Evolutionary conservation across 2,797 vertebrate species (phyloP).

Genomic region (Myiotriccus ornatus): DNA sequence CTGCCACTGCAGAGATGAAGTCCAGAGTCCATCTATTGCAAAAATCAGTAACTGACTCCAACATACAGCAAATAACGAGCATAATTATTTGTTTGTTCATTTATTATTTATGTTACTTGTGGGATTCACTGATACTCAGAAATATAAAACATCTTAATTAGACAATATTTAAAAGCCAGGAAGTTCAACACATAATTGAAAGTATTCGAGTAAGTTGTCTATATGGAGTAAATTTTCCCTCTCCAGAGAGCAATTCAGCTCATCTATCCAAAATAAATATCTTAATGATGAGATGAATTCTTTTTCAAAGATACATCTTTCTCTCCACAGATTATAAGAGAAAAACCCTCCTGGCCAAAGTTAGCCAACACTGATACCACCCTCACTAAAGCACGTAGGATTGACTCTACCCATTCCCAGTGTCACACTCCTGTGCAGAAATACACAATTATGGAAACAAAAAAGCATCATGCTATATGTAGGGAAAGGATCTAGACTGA

Average conservation of each 20-base stretch:
- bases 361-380: background rate
- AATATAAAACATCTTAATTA: background rate
- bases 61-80: fast-evolving
- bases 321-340: background rate
- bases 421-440: background rate
- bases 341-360: background rate
- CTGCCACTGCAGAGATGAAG: background rate
- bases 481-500: background rate
- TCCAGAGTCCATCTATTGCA: background rate
- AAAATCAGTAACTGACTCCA: background rate
- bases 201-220: background rate
- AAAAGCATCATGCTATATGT: background rate
- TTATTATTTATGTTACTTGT: background rate
- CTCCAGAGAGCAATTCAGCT: background rate
- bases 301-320: background rate
- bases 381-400: background rate
- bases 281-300: background rate
- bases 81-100: background rate
- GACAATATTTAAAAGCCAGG: background rate
- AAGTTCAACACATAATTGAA: background rate
- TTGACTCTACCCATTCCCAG: background rate
- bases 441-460: background rate
- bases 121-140: background rate
- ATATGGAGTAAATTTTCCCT: background rate
- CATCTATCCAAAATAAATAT: background rate